Base-by-base conservation (phyloP, 2,888 invertebrate species). In the Gastracanthus pulcherrimus region DNA sequence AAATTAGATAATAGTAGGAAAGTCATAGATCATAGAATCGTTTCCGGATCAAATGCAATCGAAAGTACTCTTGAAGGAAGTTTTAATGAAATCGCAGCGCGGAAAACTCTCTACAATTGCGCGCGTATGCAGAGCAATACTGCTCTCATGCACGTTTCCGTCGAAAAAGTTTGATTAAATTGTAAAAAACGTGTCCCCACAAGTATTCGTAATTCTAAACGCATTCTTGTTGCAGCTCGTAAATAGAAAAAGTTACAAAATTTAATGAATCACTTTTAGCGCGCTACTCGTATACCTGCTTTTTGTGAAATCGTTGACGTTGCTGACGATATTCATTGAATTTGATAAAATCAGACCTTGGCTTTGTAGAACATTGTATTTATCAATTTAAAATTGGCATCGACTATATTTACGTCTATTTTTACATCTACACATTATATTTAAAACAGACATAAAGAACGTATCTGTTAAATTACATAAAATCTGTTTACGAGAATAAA, bases 101-200 rank as follows among this genome's bases (percentile, higher is more conserved):
- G 3, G 67, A 60, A 67, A 41, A 29, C 6, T 23, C 6, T n/a
- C 13, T 7, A 3, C 16, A 16, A 60, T 60, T n/a, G 60, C 34
- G 60, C 0, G n/a, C 16, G 2, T n/a, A 45, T 31, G 26, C 36
- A 16, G 16, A 29, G n/a, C n/a, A n/a, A n/a, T n/a, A n/a, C n/a
- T n/a, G 31, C 7, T 13, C 3, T 3, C 34, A 31, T 0, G 36
- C 41, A 48, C 26, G 48, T 48, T 26, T 48, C 51, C 55, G n/a
- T 55, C 58, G 23, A 41, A 9, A 41, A 58, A 76, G 76, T 76
- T 76, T 64, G 66, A 76, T 66, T 51, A 76, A 76, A 76, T 6
- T 11, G 55, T 16, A 36, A 62, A 45, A 74, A 74, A 55, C 16
- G 55, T 67, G n/a, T 13, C 31, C 55, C n/a, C 29, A 26, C 7